These are phyloP conservation scores for Musca vetustissima DNA, from an alignment of 1,140 invertebrate species.

Conservation along the genomic window DNA sequence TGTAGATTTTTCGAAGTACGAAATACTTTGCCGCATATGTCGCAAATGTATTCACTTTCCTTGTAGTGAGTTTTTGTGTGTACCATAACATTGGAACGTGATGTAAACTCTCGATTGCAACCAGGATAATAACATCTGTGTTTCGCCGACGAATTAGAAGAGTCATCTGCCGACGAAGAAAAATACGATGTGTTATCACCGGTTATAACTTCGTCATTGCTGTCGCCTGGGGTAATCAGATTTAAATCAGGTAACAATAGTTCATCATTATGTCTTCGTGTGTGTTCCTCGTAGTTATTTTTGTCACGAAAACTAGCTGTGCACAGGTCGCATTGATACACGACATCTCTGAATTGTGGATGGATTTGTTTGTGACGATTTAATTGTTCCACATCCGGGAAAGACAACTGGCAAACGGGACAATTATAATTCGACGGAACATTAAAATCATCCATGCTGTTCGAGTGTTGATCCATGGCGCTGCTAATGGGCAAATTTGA, in stretches of 20 bases:
- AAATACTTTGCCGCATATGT: conserved; percentile 54
- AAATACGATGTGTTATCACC: conserved; percentile 34
- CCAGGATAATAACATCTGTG: conserved; percentile 34
- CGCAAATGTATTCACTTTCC: conserved; percentile 57
- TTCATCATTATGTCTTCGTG: conserved; percentile 50
- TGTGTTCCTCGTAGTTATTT: conserved; percentile 48
- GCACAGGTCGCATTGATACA: conserved; percentile 48
- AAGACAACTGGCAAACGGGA: conserved; percentile 42
- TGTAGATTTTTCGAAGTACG: conserved; percentile 51
- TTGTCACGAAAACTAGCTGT: conserved; percentile 52
- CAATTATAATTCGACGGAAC: conserved; percentile 31
- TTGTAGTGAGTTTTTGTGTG: conserved; percentile 58
- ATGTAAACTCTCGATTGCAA: conserved; percentile 54
- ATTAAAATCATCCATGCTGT: too few relatives aligned
- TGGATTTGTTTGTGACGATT: conserved; percentile 47
- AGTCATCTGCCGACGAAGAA: conserved; percentile 45
- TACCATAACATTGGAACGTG: conserved; percentile 56
- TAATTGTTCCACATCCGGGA: conserved; percentile 42
- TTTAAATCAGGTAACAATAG: conserved; percentile 42
- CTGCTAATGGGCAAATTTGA: too few relatives aligned
- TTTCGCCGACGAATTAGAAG: conserved; percentile 38
- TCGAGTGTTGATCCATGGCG: too few relatives aligned
- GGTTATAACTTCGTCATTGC: conserved; percentile 1
- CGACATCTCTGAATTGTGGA: conserved; percentile 33
- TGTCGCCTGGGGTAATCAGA: not conserved